Evolutionary conservation across 1,140 invertebrate species (phyloP), one percentile per base, ranked within the genome.

Genomic region (Drosophila athabasca): DNA sequence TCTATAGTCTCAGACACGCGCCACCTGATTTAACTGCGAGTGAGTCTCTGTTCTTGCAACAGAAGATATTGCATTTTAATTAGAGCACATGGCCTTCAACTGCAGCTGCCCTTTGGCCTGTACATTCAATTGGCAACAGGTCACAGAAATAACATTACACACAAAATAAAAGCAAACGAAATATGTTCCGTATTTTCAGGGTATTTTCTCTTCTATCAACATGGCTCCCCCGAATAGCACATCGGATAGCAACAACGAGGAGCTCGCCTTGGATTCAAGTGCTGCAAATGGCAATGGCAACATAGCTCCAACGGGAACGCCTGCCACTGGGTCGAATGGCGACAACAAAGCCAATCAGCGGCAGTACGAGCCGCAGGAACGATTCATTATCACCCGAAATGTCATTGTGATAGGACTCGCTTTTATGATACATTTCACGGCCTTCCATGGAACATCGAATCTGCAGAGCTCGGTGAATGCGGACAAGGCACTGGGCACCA

Each of bases 401-500:
- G 95, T 98, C 13, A 93, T 96, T 8, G 94, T 96, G 43, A 95
- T 98, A 5, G 97, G 96, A 48, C 91, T 96, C 49, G 96, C 96
- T 1, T 98, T 98, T 91, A 96, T 98, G 94, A 96, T 98, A 59
- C 96, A 98, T 76, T 98, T 98, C 92, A 98, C 97, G 6, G 97
- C 97, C 43, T 98, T 98, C 87, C 95, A 96, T 76, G 96, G 97
- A 45, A 97, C 97, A 35, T 96, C 97, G 1, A 98, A 97, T 82
- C 93, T 98, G 3, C 97, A 97, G 90, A 96, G 95, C 39, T 97
- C 96, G 39, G 96, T 97, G 78, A 97, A 97, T 91, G 95, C 96
- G n/a, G 94, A 94, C 74, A 95, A 96, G 68, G 96, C 96, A 24
- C 93, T 97, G 11, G 97, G 96, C 41, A 97, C 96, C 0, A 95